These are phyloP conservation scores for Drosophila virilis DNA, from an alignment of 1,140 invertebrate genomes.

Conservation along the genomic window DNA sequence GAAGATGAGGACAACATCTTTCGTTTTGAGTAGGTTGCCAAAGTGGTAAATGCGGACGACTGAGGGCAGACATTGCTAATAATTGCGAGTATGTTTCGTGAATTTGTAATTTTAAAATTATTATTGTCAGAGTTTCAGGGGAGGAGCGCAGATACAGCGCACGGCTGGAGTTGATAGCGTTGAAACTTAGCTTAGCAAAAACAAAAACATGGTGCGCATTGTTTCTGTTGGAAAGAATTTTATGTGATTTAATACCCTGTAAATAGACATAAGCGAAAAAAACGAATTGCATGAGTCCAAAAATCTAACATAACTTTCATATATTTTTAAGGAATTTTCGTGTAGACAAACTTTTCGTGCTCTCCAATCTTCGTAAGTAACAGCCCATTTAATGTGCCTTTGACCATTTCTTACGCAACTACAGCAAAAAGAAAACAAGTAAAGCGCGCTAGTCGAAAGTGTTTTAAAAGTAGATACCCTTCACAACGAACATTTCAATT, in stretches of 20 bases:
- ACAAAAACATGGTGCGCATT: slow-evolving; percentile 12
- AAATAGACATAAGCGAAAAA: slow-evolving; percentile 59
- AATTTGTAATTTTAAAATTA: slow-evolving; percentile 82
- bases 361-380: no score
- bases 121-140: slow-evolving; percentile 57
- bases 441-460: no score
- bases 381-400: no score
- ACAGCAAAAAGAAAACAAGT: no score
- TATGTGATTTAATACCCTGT: slow-evolving; percentile 76
- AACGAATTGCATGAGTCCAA: not conserved
- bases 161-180: slow-evolving; percentile 15
- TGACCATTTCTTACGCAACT: no score
- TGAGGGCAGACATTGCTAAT: slow-evolving; percentile 74
- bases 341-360: no score
- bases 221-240: slow-evolving; percentile 54
- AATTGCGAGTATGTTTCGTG: slow-evolving; percentile 82
- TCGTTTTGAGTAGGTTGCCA: slow-evolving; percentile 17
- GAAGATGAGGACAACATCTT: slow-evolving; percentile 21
- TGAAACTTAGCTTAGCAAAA: slow-evolving; percentile 29
- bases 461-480: no score
- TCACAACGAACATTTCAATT: no score
- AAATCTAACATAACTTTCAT: no score
- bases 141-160: slow-evolving; percentile 33
- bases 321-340: no score
- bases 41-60: slow-evolving; percentile 31